Base-by-base conservation (phyloP, 2,113 vertebrate species). In the Edolisoma coerulescens region DNA sequence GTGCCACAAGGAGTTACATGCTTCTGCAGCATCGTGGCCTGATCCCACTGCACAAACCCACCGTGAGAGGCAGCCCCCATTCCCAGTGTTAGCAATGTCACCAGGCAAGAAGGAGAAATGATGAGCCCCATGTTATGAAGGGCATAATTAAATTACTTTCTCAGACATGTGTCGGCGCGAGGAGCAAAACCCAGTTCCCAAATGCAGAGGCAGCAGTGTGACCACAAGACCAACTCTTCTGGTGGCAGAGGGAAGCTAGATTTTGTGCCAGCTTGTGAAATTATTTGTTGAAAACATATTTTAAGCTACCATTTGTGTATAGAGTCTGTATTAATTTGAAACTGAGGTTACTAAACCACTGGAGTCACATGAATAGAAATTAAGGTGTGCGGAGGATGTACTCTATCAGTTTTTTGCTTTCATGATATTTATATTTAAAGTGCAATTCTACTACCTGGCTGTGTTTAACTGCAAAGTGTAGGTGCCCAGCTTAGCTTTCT, bases 161-260 rank as follows among this genome's bases (percentile, higher is more conserved):
- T 49, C 32, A 37, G 45, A 9, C 0, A 0, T 45, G 23, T 42
- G 19, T 59, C 3, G 3, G 68, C 35, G 33, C 0, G 0, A 24
- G 16, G 50, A 70, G 52, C 28, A 56, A 77, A 92, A 44, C 33
- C 13, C 18, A 2, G 8, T 16, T 91, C 53, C 50, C 59, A 42
- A 45, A 70, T 32, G 33, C 82, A 37, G 54, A 30, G n/a, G 22
- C 39, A 64, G 47, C 20, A 12, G 57, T 59, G 10, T 47, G 71
- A 63, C 32, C 35, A 30, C 28, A 63, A 50, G 16, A 13, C 2
- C 32, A 33, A 35, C 27, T 75, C 78, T 67, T 85, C 78, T 47
- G 22, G 44, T 30, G 32, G 54, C 3, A 1, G 21, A 28, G 15
- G 20, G 30, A 84, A 75, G 35, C 33, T 82, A 39, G 10, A 15